phyloP scores from a whole-genome alignment of 2,888 invertebrate genomes.

The Chesias legatella region DNA sequence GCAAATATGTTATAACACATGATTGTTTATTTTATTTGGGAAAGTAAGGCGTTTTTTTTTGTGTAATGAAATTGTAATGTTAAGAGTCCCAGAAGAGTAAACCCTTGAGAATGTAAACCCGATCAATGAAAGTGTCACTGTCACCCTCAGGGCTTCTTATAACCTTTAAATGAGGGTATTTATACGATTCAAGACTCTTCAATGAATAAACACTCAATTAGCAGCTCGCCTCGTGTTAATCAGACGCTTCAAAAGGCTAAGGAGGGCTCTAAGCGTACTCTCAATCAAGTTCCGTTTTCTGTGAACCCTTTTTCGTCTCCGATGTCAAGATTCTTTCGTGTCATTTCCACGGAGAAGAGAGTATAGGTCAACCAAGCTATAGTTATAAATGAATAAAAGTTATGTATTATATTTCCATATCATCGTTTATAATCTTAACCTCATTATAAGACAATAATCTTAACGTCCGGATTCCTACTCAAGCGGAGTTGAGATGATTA shows the following conservation, averaged over 20 bases:
- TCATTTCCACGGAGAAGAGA: conserved; percentile 54
- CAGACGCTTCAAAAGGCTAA: conserved; percentile 59
- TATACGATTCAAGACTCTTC: conserved; percentile 9
- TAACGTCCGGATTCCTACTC: too few species aligned
- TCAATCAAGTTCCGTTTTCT: conserved; percentile 55
- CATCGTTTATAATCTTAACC: too few species aligned
- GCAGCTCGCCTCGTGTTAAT: conserved; percentile 52
- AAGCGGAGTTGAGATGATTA: too few species aligned
- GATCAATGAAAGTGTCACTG: background rate
- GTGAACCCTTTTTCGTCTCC: conserved; percentile 62
- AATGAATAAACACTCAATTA: conserved; percentile 48
- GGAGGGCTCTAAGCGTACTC: conserved; percentile 49
- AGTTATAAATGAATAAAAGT: too few species aligned
- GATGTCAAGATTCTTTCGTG: conserved; percentile 68
- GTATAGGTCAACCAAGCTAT: conserved; percentile 12
- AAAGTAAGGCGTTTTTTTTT: too few species aligned
- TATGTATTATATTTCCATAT: too few species aligned
- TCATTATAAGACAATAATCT: too few species aligned
- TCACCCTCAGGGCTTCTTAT: background rate
- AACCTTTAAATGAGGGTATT: conserved; percentile 2
- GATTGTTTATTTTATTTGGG: too few species aligned
- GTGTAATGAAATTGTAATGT: too few species aligned
- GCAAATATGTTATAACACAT: too few species aligned
- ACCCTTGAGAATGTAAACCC: too few species aligned
- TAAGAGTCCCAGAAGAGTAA: too few species aligned